These are phyloP conservation scores for Drosophila nannoptera DNA, from an alignment of 1,140 invertebrate genomes.

Conservation along the genomic window DNA sequence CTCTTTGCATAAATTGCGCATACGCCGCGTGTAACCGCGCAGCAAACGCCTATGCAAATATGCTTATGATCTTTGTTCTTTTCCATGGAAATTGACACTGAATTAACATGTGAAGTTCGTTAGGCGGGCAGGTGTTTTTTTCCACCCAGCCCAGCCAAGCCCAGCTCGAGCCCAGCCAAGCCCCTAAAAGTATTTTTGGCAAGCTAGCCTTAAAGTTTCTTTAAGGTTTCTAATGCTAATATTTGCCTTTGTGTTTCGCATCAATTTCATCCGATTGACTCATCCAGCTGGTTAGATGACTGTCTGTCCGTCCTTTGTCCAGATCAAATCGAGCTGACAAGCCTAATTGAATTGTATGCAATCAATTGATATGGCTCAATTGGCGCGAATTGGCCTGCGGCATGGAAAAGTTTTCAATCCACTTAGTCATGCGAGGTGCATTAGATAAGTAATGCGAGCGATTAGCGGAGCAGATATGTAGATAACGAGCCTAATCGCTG, in stretches of 20 bases:
- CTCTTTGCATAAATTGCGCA: conserved; percentile 51
- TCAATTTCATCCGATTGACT: no score
- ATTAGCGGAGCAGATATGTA: no score
- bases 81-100: not conserved
- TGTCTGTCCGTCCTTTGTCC: conserved; percentile 32
- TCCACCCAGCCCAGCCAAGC: conserved; percentile 8
- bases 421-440: conserved; percentile 5
- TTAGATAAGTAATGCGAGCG: no score
- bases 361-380: conserved; percentile 40
- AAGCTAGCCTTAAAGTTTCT: not conserved
- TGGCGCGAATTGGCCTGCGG: conserved; percentile 30
- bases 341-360: conserved; percentile 47
- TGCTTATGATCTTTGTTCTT: no score
- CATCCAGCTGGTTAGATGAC: conserved; percentile 30
- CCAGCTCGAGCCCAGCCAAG: not conserved
- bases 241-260: no score
- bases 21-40: conserved; percentile 61
- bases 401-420: conserved; percentile 37
- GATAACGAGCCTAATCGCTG: no score
- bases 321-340: conserved; percentile 16
- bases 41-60: conserved; percentile 18
- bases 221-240: no score
- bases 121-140: conserved; percentile 18
- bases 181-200: not conserved
- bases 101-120: conserved; percentile 13